Conservation (phyloP, 2,113 vertebrate species). For the Jacana jacana region DNA sequence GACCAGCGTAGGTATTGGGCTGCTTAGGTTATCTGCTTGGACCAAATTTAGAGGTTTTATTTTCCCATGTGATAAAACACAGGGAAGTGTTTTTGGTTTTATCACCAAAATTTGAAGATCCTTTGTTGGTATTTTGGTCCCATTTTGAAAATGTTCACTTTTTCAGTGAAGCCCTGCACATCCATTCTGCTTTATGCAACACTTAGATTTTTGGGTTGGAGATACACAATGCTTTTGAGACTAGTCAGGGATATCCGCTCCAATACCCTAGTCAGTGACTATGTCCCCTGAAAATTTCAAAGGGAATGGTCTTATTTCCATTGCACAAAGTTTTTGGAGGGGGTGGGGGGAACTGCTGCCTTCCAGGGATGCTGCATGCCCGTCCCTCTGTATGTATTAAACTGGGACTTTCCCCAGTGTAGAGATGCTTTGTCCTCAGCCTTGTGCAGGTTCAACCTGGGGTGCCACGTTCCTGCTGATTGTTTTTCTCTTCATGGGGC, state of each 20-base stretch:
- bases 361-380: neutral
- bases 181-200: neutral
- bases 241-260: neutral
- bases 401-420: neutral
- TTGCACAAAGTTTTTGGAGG: neutral
- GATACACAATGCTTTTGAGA: accelerated
- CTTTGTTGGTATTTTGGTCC: neutral
- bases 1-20: neutral
- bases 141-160: neutral
- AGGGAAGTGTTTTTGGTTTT: neutral
- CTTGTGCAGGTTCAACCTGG: neutral
- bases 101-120: neutral
- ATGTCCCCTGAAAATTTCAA: neutral
- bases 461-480: neutral
- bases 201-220: neutral
- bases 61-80: no score
- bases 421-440: neutral
- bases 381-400: neutral
- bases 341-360: neutral
- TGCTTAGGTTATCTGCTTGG: neutral
- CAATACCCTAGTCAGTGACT: neutral
- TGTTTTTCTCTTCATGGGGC: neutral
- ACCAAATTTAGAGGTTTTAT: neutral
- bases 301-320: neutral
- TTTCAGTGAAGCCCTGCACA: neutral